Conservation (phyloP, 2,888 invertebrate species). For the Palloptera scutellata region DNA sequence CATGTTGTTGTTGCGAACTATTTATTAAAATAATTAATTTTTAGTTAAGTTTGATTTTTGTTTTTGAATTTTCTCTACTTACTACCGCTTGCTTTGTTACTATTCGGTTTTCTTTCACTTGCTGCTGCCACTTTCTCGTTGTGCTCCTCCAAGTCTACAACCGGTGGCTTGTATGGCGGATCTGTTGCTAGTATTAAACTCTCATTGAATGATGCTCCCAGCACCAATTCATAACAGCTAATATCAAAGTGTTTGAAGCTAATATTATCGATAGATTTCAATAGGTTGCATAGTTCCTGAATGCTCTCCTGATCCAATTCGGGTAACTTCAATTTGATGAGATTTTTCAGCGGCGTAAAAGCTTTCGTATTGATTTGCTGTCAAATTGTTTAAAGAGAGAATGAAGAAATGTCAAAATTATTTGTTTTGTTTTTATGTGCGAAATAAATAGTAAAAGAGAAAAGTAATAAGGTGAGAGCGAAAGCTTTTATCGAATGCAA, state of each 20-base stretch:
- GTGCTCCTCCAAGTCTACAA: conserved; percentile 2
- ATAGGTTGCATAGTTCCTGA: conserved; percentile 57
- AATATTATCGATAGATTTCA: conserved; percentile 61
- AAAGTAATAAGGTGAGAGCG: background rate
- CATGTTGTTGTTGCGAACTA: background rate
- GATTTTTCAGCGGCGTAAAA: conserved; percentile 58
- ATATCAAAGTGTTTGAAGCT: conserved; percentile 59
- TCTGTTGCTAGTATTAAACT: conserved; percentile 58
- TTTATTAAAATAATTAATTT: too few species aligned
- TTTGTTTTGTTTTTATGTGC: background rate
- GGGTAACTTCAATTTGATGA: conserved; percentile 60
- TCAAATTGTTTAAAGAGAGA: conserved; percentile 32
- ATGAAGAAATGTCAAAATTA: conserved; percentile 23
- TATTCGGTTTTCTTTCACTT: background rate
- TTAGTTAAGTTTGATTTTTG: too few species aligned
- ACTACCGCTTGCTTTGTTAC: conserved; percentile 5
- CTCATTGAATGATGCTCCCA: conserved; percentile 61
- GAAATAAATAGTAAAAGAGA: background rate
- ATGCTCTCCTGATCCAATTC: conserved; percentile 55
- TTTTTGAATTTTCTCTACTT: too few species aligned
- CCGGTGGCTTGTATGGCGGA: conserved; percentile 43
- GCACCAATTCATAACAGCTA: conserved; percentile 61
- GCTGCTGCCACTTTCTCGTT: background rate
- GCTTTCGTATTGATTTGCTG: conserved; percentile 63
- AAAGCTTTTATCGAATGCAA: conserved; percentile 5